A percentile compares a stretch with the other conserved stretches of the same genome.
phyloP scores from a whole-genome alignment of 2,888 invertebrate genomes.

The Laothoe populi region DNA sequence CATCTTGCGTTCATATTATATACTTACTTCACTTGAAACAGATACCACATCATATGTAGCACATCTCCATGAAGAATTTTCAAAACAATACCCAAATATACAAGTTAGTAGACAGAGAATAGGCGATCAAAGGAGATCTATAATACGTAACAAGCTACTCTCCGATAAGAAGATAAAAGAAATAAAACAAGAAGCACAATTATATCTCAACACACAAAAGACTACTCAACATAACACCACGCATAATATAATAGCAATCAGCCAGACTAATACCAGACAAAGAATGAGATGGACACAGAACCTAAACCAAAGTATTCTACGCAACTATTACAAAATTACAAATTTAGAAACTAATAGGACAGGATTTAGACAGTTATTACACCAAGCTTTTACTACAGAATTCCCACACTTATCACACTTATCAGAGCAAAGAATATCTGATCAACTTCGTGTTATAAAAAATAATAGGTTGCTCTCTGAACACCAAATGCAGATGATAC shows the following conservation, averaged over 20 bases:
- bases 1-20: constrained; percentile 30
- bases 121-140: constrained; percentile 30
- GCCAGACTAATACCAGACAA: neutral
- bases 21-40: constrained; percentile 26
- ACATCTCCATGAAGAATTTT: constrained; percentile 22
- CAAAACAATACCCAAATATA: constrained; percentile 24
- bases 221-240: neutral
- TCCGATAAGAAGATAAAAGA: constrained; percentile 1
- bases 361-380: constrained; percentile 22
- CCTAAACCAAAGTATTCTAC: constrained; percentile 26
- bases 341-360: constrained; percentile 28
- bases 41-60: constrained; percentile 28
- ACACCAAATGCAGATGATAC: neutral
- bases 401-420: constrained; percentile 26
- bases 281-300: constrained; percentile 28
- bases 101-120: constrained; percentile 28
- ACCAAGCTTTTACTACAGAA: constrained; percentile 13
- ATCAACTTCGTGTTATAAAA: constrained; percentile 28
- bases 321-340: constrained; percentile 26
- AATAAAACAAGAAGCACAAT: neutral
- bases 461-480: constrained; percentile 23
- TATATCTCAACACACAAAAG: neutral
- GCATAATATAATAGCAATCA: neutral
- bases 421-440: constrained; percentile 28
- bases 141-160: constrained; percentile 21